Percentiles rank a stretch among this genome's conserved stretches.
phyloP scores from a whole-genome alignment of 2,113 vertebrate species.

The Scytalopus superciliaris region DNA sequence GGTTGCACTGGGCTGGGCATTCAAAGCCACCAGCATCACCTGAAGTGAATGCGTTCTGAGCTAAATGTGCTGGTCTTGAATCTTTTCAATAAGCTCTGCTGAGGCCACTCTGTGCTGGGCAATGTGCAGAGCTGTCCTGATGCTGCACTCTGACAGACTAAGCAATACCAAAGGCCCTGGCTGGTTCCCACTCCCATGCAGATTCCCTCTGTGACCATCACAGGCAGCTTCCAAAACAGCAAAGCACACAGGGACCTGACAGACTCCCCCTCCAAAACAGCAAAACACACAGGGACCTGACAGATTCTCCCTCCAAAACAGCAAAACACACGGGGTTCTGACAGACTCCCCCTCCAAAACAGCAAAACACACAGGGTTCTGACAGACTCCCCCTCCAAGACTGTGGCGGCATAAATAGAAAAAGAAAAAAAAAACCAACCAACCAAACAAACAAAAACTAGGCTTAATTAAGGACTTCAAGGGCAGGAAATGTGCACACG shows the following conservation, averaged over 20 bases:
- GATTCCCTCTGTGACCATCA: not conserved
- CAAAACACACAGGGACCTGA: not conserved
- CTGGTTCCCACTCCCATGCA: not conserved
- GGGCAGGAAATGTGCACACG: constrained; percentile 35
- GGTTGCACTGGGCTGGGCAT: not conserved
- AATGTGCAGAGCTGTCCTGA: not conserved
- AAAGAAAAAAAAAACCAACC: not conserved
- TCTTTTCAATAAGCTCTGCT: not conserved
- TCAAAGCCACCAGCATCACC: accelerated
- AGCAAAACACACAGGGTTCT: not conserved
- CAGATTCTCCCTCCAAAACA: not conserved
- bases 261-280: not conserved
- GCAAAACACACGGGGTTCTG: not conserved
- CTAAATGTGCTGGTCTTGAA: not conserved
- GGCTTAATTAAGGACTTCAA: constrained; percentile 35
- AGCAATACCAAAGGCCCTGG: not conserved
- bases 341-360: not conserved
- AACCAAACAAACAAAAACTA: not conserved
- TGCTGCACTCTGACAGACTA: not conserved
- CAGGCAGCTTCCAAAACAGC: not conserved
- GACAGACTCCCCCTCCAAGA: not conserved
- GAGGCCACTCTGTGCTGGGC: not conserved
- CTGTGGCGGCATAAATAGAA: not conserved
- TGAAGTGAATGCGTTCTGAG: not conserved
- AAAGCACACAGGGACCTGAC: not conserved